Evolutionary conservation across 2,888 invertebrate genomes (phyloP), one percentile per base, ranked within the genome.

Genomic region (Metellina segmentata): DNA sequence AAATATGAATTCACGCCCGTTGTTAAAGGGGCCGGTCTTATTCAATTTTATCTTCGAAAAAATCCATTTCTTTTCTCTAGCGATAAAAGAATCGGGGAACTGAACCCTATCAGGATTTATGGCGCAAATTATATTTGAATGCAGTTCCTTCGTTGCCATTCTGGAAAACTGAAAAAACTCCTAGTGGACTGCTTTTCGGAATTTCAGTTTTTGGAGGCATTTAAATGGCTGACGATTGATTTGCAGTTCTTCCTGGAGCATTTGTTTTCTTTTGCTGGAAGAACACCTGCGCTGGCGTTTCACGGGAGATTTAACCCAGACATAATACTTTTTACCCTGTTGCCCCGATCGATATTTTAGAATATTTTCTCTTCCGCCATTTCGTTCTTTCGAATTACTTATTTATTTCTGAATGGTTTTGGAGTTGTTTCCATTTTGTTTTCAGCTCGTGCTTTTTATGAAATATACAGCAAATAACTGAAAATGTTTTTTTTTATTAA

Each of bases 281-380:
- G 69, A 20, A 61, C 61, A 79, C 79, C 79, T 61, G 79, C 61
- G 53, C 61, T 19, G 20, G 8, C 13, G 61, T 79, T 79, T 79
- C 79, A 61, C 53, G 79, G 61, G 16, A 79, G 61, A 61, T 79
- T 79, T 79, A 79, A 61, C 79, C 6, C n/a, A 51, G 34, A 16
- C 61, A 16, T 20, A 61, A 61, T 61, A 61, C 61, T 52, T 75
- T 7, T 78, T 78, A 20, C 52, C 52, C 9, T 61, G 61, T 78
- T n/a, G 61, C 16, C 61, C 16, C 9, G 61, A 79, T 79, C 79
- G 34, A 79, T 79, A 79, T 49, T 20, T 16, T 79, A 13, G 11
- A 6, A 61, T 13, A 61, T 49, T 16, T 51, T 6, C 1, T 34
- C 53, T 79, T 53, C 9, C 20, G n/a, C 13, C 7, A 13, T 16